Base-by-base conservation (phyloP, 1,140 invertebrate species). In the Melitaea cinxia region DNA sequence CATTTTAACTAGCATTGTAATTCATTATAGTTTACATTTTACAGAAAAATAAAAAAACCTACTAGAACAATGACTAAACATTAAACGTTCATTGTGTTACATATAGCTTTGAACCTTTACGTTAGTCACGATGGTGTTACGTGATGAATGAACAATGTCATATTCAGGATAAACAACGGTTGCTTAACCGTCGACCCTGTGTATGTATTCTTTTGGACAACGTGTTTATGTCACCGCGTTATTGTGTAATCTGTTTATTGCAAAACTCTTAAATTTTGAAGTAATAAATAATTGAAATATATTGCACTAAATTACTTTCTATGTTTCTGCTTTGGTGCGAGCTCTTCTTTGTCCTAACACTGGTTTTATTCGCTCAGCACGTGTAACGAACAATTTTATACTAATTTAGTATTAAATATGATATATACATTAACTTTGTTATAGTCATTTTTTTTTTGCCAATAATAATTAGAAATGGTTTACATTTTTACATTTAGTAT, bases 51-150 rank as follows among this genome's bases (percentile, higher is more conserved):
- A 23, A 21, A 17, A 45, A 19, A n/a, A n/a, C n/a, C n/a, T n/a
- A n/a, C 4, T 47, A 47, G 23, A 45, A 57, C 37, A 45, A 17
- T 42, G 54, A 57, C 24, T 57, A 56, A n/a, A 57, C 24, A 9
- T 10, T n/a, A 23, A 55, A 24, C 39, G 23, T 39, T 55, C 23
- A 57, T 45, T 57, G 37, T 57, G 9, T 14, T 23, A 47, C 42
- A 1, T 23, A 47, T 12, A 45, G 1, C 17, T 21, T 23, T 12
- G 14, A 23, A 47, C 9, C 21, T 23, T 21, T 23, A 5, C 7
- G 9, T 45, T 45, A 45, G 9, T 23, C 21, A 23, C 21, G 23
- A 47, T 17, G 19, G 6, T 42, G 5, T 42, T 47, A 47, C 42
- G 42, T 47, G 42, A 47, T 12, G 4, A 6, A 7, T 47, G 9